A percentile compares a stretch with the other conserved stretches of the same genome.
Conservation (phyloP, 2,113 vertebrate species). For the Paramisgurnus dabryanus region DNA sequence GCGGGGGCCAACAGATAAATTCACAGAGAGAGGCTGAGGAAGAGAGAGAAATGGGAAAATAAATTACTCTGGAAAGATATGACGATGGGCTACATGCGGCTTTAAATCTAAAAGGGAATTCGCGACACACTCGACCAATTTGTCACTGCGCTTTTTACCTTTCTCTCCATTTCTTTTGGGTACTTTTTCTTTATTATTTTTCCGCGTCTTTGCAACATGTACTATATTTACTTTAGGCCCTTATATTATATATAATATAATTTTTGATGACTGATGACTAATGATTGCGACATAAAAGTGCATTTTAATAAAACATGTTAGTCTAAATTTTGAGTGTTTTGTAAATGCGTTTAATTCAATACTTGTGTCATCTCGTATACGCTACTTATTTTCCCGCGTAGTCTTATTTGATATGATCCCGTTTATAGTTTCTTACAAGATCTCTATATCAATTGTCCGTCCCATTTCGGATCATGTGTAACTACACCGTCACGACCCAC, state of each 20-base stretch:
- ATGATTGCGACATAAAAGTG: background rate
- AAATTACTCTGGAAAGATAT: conserved; percentile 89
- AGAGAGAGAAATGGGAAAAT: conserved; percentile 85
- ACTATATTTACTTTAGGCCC: background rate
- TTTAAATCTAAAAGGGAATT: conserved; percentile 87
- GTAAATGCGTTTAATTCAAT: background rate
- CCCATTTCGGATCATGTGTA: conserved; percentile 64
- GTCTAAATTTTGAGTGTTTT: no score
- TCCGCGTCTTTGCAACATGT: conserved; percentile 53
- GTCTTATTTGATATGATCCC: conserved; percentile 48
- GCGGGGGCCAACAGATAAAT: conserved; percentile 74
- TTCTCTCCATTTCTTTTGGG: conserved; percentile 70
- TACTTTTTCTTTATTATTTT: conserved; percentile 71
- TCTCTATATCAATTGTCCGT: conserved; percentile 55
- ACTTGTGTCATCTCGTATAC: no score
- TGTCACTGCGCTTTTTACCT: conserved; percentile 77
- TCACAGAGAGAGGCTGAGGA: conserved; percentile 70
- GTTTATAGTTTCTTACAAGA: conserved; percentile 61
- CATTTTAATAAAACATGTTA: no score
- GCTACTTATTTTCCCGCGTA: conserved; percentile 25
- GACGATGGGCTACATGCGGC: conserved; percentile 83
- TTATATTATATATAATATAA: background rate
- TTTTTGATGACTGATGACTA: conserved; percentile 7
- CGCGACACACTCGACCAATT: conserved; percentile 81
- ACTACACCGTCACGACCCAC: conserved; percentile 57